These are phyloP conservation scores for Cryptotis parvus DNA, from an alignment of 2,113 vertebrate species.

Conservation along the genomic window DNA sequence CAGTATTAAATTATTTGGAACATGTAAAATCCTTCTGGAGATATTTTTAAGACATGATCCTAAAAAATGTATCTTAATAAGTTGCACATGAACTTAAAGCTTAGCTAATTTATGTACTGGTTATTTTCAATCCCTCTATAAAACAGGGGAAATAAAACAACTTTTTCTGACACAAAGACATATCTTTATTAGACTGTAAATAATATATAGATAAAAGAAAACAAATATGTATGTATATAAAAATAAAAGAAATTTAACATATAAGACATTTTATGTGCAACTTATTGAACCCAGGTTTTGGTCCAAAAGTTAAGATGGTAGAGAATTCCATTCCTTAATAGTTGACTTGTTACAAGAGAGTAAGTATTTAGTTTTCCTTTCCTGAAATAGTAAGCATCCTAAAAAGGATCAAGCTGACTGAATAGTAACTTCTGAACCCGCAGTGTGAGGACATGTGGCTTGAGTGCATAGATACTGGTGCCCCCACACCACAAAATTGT, in stretches of 20 bases:
- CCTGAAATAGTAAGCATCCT: background rate
- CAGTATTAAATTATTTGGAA: constrained; percentile 37
- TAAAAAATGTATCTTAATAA: constrained; percentile 16
- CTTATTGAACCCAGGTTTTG: background rate
- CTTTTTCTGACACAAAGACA: background rate
- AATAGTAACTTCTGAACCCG: background rate
- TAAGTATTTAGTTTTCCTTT: background rate
- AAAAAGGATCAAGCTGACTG: background rate
- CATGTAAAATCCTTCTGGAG: constrained; percentile 28
- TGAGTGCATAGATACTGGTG: background rate
- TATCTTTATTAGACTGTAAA: no score
- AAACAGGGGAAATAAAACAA: constrained; percentile 1
- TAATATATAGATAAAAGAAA: background rate
- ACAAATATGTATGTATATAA: background rate
- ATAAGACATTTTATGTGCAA: background rate
- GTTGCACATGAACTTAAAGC: background rate
- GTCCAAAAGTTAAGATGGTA: background rate
- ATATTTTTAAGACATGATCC: constrained; percentile 39
- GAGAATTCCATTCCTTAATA: background rate
- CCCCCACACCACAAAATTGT: background rate
- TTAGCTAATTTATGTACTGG: background rate
- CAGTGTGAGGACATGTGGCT: background rate
- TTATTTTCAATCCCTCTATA: constrained; percentile 33
- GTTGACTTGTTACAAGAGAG: background rate
- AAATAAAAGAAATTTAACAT: background rate